Conservation (phyloP, 1,140 invertebrate genomes). For the Drosophila leontia region DNA sequence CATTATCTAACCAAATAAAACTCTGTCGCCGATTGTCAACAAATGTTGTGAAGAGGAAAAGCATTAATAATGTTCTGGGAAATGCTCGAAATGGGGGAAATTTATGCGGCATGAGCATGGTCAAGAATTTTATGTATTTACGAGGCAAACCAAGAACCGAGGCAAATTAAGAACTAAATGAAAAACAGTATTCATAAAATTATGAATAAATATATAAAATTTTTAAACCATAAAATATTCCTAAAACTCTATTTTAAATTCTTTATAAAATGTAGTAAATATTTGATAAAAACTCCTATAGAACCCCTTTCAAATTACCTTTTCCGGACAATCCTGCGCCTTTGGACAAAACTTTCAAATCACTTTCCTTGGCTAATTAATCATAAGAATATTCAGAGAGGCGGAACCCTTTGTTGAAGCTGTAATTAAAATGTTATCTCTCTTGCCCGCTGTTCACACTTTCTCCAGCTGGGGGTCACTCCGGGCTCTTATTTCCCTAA, state of each 20-base stretch:
- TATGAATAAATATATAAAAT: too few relatives aligned
- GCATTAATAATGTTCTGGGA: not conserved
- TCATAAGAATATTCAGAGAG: slow-evolving; percentile 30
- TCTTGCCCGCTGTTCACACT: not conserved
- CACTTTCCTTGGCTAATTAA: slow-evolving; percentile 41
- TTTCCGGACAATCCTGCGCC: not conserved
- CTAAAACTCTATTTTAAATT: not conserved
- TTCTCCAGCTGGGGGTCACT: slow-evolving; percentile 22
- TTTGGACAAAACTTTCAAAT: slow-evolving; percentile 1
- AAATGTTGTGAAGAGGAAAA: slow-evolving; percentile 1
- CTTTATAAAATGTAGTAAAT: not conserved
- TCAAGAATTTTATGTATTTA: not conserved
- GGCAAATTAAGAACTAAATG: too few relatives aligned
- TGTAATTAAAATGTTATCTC: slow-evolving; percentile 50
- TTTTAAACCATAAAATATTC: not conserved
- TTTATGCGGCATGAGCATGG: not conserved
- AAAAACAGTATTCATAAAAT: not conserved
- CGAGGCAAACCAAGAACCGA: too few relatives aligned
- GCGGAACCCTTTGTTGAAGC: slow-evolving; percentile 12
- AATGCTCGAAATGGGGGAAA: not conserved
- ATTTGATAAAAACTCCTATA: not conserved
- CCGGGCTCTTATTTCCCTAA: slow-evolving; percentile 19
- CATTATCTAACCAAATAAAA: slow-evolving; percentile 59
- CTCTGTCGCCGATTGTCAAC: slow-evolving; percentile 1
- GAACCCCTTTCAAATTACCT: too few relatives aligned